Evolutionary conservation across 2,888 invertebrate species (phyloP), one percentile per base, ranked within the genome.

Genomic region (Euplagia quadripunctaria): DNA sequence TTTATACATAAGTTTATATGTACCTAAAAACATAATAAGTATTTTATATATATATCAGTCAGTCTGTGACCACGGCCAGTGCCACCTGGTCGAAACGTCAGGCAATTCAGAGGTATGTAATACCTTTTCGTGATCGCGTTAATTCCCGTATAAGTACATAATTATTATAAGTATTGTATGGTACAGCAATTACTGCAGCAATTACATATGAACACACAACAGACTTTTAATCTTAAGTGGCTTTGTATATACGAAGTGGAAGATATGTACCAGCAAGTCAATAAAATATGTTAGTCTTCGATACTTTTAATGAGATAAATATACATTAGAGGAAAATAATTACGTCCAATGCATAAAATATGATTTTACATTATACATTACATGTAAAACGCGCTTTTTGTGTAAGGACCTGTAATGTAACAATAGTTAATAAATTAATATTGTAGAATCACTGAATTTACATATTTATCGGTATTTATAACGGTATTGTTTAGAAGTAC

Each of bases 371-470:
- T 16, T 64, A 4, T 49, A 17, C 5, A 12, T n/a, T 52, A 49
- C 12, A 3, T 49, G 8, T 49, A 12, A 49, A 12, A 49, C 1
- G 49, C 49, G 1, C 49, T 49, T 49, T 49, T 49, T 0, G 49
- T 11, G 6, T 52, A 41, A 16, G 5, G 49, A 41, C 12, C 17
- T 49, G 16, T 16, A 65, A 70, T 55, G 70, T 74, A 80, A 85
- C 81, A 84, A 83, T 86, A 79, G 79, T 76, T 78, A 80, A 79
- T 85, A 84, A 82, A 78, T 77, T 58, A 72, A 68, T 72, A 73
- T 70, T 75, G 67, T 46, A 31, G 31, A 70, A 31, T 70, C 78
- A 68, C 42, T 41, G 20, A 51, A 43, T 61, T 46, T 65, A 61
- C 7, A 55, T 65, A 67, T 68, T 70, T 68, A 49, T 20, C 11